These are phyloP conservation scores for Lordiphosa fenestrarum DNA, from an alignment of 2,888 invertebrate species.

Conservation along the genomic window DNA sequence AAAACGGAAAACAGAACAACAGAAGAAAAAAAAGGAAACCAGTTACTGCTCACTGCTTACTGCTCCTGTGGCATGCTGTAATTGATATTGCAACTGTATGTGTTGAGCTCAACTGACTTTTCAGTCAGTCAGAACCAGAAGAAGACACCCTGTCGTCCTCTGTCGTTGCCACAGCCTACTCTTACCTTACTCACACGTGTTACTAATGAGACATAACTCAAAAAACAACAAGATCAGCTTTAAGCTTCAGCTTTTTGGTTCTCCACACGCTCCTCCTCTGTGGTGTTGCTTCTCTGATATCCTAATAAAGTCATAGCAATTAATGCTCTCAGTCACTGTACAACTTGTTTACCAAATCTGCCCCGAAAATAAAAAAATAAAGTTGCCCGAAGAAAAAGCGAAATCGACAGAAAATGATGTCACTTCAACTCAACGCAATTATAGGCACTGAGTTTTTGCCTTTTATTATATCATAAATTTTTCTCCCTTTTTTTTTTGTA, in stretches of 20 bases:
- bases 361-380: slow-evolving; percentile 8
- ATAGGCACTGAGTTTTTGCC: slow-evolving; percentile 50
- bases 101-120: slow-evolving; percentile 19
- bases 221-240: slow-evolving; percentile 46
- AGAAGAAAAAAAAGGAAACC: slow-evolving; percentile 47
- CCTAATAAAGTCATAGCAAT: slow-evolving; percentile 73
- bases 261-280: slow-evolving; percentile 9
- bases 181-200: slow-evolving; percentile 55
- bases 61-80: slow-evolving; percentile 74
- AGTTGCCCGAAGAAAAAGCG: slow-evolving; percentile 8
- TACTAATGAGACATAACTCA: slow-evolving; percentile 69
- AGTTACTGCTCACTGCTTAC: slow-evolving; percentile 56
- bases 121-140: slow-evolving; percentile 3
- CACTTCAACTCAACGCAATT: slow-evolving; percentile 61
- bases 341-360: slow-evolving; percentile 66
- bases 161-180: slow-evolving; percentile 18
- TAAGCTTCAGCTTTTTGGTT: slow-evolving; percentile 16
- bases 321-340: slow-evolving; percentile 45
- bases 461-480: slow-evolving; percentile 52
- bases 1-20: slow-evolving; percentile 53
- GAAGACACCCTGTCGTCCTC: slow-evolving; percentile 3
- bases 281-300: slow-evolving; percentile 48
- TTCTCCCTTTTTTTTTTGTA: slow-evolving; percentile 20
- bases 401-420: slow-evolving; percentile 68
- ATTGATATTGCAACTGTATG: slow-evolving; percentile 70